Evolutionary conservation across 2,888 invertebrate species (phyloP).

Genomic region (Drosophila histrio): DNA sequence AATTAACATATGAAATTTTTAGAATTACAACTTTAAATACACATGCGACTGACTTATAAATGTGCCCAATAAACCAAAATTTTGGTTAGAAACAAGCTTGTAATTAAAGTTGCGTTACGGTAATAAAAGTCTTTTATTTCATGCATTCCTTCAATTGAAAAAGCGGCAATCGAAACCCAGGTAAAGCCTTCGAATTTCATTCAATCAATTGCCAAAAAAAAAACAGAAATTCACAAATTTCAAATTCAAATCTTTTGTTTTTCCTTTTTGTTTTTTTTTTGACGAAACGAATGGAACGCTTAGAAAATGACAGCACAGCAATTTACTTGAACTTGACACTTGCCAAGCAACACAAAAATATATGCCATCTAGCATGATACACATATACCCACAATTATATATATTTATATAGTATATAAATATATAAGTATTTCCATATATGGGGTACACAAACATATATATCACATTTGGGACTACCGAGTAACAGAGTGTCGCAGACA

Average conservation of each 20-base stretch:
- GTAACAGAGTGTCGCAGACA: conserved; percentile 45
- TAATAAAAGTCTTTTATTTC: conserved; percentile 38
- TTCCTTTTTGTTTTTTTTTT: conserved; percentile 3
- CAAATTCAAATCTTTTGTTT: conserved; percentile 27
- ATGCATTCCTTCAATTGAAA: conserved; percentile 69
- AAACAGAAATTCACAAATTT: conserved; percentile 21
- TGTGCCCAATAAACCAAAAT: conserved; percentile 4
- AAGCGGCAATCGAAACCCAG: conserved; percentile 42
- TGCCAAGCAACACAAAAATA: conserved; percentile 40
- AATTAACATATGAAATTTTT: no score
- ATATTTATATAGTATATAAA: conserved; percentile 3
- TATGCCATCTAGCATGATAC: conserved; percentile 17
- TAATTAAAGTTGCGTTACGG: not conserved
- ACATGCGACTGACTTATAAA: not conserved
- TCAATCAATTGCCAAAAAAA: conserved; percentile 65
- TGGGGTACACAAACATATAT: conserved; percentile 22
- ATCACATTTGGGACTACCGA: conserved; percentile 32
- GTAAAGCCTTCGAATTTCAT: conserved; percentile 62
- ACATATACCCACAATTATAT: conserved; percentile 5
- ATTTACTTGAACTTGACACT: conserved; percentile 83
- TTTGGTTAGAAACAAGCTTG: conserved; percentile 21
- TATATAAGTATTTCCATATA: conserved; percentile 27
- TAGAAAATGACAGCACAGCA: conserved; percentile 66
- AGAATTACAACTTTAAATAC: not conserved
- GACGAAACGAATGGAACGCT: conserved; percentile 38